phyloP scores from a whole-genome alignment of 2,888 invertebrate genomes.

The Cheilosia vernalis region DNA sequence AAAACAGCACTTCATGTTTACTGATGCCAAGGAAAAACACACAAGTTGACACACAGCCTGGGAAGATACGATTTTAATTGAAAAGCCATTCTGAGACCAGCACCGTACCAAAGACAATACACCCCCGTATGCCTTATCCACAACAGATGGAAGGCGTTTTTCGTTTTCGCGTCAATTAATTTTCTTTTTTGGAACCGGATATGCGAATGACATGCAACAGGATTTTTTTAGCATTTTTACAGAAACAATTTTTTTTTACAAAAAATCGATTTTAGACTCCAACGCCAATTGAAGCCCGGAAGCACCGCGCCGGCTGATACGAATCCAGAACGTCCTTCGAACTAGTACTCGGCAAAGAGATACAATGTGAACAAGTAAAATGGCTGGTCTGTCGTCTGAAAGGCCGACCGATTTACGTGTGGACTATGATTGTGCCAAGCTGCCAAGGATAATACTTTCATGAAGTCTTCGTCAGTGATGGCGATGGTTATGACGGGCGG shows the following conservation, averaged over 20 bases:
- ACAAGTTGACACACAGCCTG: slow-evolving; percentile 39
- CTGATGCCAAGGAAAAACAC: not conserved
- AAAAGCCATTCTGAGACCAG: slow-evolving; percentile 37
- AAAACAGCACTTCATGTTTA: slow-evolving; percentile 14
- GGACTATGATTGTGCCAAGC: slow-evolving; percentile 11
- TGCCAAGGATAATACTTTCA: slow-evolving; percentile 29
- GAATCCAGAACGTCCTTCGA: slow-evolving; percentile 39
- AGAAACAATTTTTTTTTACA: no score
- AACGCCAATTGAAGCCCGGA: slow-evolving; percentile 31
- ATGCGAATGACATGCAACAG: slow-evolving; percentile 31
- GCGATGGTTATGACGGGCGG: slow-evolving; percentile 22
- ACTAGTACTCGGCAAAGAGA: slow-evolving; percentile 10
- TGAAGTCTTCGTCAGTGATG: slow-evolving; percentile 6
- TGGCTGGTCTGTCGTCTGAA: slow-evolving; percentile 12
- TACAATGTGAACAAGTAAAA: slow-evolving; percentile 26
- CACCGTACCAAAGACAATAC: not conserved
- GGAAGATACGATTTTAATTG: slow-evolving; percentile 52
- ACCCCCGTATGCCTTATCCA: not conserved
- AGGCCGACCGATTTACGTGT: slow-evolving; percentile 31
- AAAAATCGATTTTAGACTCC: slow-evolving; percentile 30
- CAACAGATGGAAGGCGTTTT: not conserved
- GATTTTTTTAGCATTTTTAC: slow-evolving; percentile 32
- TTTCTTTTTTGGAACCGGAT: slow-evolving; percentile 33
- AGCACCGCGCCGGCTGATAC: slow-evolving; percentile 11
- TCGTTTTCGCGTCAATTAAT: not conserved